Evolutionary conservation across 2,888 invertebrate genomes (phyloP).

Genomic region (Teleogryllus oceanicus): DNA sequence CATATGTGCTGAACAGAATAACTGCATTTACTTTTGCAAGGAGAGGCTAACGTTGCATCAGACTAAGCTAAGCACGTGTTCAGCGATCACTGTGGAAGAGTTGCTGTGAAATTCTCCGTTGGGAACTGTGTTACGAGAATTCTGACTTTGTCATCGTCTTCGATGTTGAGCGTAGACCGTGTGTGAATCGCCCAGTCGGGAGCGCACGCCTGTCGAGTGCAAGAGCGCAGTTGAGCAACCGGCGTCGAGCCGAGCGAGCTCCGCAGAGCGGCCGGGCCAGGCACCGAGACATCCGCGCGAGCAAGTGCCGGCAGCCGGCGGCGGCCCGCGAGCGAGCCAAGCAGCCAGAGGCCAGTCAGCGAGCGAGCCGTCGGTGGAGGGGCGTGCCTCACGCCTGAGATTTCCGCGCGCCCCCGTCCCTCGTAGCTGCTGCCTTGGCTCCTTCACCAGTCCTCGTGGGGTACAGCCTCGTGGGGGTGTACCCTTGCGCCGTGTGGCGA

Average conservation of each 20-base stretch:
- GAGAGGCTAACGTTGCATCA: no score
- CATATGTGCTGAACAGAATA: no score
- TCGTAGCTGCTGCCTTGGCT: constrained; percentile 36
- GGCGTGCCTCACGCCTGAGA: constrained; percentile 12
- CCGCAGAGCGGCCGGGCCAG: no score
- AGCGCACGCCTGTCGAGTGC: no score
- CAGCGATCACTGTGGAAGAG: no score
- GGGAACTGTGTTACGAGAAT: neutral
- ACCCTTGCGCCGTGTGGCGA: constrained; percentile 55
- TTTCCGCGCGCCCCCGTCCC: constrained; percentile 24
- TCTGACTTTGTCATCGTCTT: neutral
- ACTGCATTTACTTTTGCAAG: no score
- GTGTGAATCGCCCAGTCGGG: neutral
- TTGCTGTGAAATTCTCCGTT: no score
- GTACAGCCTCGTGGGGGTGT: constrained; percentile 56
- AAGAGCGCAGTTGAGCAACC: no score
- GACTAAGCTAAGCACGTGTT: no score
- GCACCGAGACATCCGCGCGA: neutral
- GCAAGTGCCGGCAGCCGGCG: neutral
- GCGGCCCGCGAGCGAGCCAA: neutral
- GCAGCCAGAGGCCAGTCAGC: neutral
- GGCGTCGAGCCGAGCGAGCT: no score
- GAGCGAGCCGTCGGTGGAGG: neutral
- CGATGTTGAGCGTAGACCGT: neutral
- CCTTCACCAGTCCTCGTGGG: constrained; percentile 43